Evolutionary conservation across 2,113 vertebrate genomes (phyloP).

Genomic region (Amia ocellicauda): DNA sequence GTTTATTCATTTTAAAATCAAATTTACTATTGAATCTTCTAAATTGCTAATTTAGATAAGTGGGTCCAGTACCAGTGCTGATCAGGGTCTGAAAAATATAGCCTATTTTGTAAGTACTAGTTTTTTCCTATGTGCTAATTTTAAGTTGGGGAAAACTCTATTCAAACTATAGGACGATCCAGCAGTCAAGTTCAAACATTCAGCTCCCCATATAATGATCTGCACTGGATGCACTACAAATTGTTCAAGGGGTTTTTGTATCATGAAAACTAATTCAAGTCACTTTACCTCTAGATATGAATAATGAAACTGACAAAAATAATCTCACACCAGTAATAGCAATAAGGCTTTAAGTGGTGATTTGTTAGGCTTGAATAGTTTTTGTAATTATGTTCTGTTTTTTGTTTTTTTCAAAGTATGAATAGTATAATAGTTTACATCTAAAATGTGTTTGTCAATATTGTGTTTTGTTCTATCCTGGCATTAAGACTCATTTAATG

Average conservation of each 20-base stretch:
- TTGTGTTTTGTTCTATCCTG: conserved; percentile 10
- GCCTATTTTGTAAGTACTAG: conserved; percentile 5
- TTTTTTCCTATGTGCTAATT: conserved; percentile 13
- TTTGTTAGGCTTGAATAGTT: conserved; percentile 69
- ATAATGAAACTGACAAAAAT: conserved; percentile 66
- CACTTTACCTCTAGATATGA: conserved; percentile 60
- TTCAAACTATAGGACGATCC: no score
- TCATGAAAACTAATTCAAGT: conserved; percentile 57
- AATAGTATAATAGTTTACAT: conserved; percentile 26
- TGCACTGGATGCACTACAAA: conserved; percentile 24
- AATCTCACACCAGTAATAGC: conserved; percentile 57
- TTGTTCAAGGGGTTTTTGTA: conserved; percentile 44
- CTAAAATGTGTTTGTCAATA: conserved; percentile 44
- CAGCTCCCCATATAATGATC: conserved; percentile 23
- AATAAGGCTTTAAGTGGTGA: conserved; percentile 58
- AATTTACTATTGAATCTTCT: no score
- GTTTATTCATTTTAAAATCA: no score
- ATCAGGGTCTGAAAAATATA: conserved; percentile 33
- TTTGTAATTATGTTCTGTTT: conserved; percentile 64
- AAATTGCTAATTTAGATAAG: no score
- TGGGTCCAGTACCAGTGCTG: no score
- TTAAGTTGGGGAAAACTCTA: no score
- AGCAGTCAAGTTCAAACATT: no score
- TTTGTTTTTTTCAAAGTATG: conserved; percentile 45
- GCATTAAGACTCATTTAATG: conserved; percentile 16